Base-by-base conservation (phyloP, 2,113 vertebrate species). In the Neoarius graeffei region DNA sequence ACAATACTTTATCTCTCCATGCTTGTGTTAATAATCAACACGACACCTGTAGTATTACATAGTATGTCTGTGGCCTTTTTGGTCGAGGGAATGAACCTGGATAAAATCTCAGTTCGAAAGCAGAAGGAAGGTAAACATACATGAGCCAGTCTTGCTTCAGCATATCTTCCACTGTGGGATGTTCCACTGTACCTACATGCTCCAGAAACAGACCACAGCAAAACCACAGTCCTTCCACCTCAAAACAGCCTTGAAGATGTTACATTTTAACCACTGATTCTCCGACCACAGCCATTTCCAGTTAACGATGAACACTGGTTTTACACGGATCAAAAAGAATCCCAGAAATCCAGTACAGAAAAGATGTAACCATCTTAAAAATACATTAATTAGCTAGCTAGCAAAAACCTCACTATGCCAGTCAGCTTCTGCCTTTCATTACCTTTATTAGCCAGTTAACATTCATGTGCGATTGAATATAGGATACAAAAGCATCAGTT, bases 261-360 rank as follows among this genome's bases (percentile, higher is more conserved):
- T 81, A 81, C 57, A 42, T 62, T 81, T 81, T 81, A 81, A 81
- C 80, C 14, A 30, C 57, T 5, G 57, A 13, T 62, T 62, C 0
- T 42, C 57, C 10, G 13, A 59, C 56, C 57, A 23, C 57, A 62
- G 19, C 19, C 30, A 42, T 62, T 59, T 62, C 19, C 57, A 25
- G 80, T 81, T 81, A 81, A 81, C 42, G 23, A 81, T 60, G 10
- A 81, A 81, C 57, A 62, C n/a, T 17, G 13, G 79, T 23, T 20
- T 42, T 62, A 60, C 27, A 60, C 3, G 0, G 52, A 59, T 8
- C 17, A 35, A 59, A 81, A 80, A 19, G 25, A 80, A 57, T 80
- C 57, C 19, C 0, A 57, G 13, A n/a, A 80, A 80, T 56, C 13
- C 23, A 54, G n/a, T 54, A 54, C 76, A 54, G 50, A 54, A 79